Base-by-base conservation (phyloP, 2,888 invertebrate genomes). In the Phyllotreta striolata region DNA sequence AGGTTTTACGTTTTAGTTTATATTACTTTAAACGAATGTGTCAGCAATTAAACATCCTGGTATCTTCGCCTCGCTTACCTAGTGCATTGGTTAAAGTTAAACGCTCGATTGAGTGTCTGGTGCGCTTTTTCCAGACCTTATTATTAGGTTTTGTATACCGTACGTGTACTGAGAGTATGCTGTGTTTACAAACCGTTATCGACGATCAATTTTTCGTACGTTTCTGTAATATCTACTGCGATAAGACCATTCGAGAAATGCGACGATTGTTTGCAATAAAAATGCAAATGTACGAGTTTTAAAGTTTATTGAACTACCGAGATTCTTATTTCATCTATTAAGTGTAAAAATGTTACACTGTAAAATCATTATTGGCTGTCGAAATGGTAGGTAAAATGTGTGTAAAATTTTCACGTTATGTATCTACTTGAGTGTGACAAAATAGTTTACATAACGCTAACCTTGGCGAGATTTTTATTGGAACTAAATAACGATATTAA, bases 11-110 rank as follows among this genome's bases (percentile, higher is more conserved):
- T 24, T 24, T 24, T 56, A 24, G 12, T 62, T 49, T 47, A 47
- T 61, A 61, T 64, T 14, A 46, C 46, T 52, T 44, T 43, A 55
- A 55, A 59, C 55, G 62, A 65, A 65, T 65, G 62, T 61, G 64
- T 67, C 63, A 65, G 63, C 67, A 67, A 67, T 67, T 64, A 57
- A 60, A 51, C 56, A 55, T 60, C 40, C 55, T 43, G 34, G 56
- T 24, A 24, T 52, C 52, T 52, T 52, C 14, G 34, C 46, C 44
- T 37, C 14, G 57, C 57, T 64, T 52, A 64, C 64, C 61, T 63
- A 43, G 41, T 51, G 40, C 38, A 63, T 24, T 24, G 44, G 54
- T 60, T 60, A 54, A 52, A 52, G 60, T 38, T 52, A 52, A 14
- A 5, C 49, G 57, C 39, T 40, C 57, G 10, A 43, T 41, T 12